Evolutionary conservation across 2,888 invertebrate genomes (phyloP).

Genomic region (Gibbula magus): DNA sequence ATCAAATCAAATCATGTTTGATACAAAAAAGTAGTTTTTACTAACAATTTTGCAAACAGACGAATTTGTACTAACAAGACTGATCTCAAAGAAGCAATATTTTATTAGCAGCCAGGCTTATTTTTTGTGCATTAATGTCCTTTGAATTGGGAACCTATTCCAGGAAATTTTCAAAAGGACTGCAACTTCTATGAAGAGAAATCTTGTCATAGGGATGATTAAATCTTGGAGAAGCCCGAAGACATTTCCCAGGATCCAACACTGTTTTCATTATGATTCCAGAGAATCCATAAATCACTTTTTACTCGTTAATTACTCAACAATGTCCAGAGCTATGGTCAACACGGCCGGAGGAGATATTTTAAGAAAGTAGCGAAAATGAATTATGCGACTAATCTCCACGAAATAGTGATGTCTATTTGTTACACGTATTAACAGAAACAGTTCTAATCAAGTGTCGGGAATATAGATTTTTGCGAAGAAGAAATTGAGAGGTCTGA

Average conservation of each 20-base stretch:
- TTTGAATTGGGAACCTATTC: background rate
- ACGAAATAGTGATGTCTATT: slow-evolving; percentile 10
- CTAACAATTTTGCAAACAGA: too few relatives aligned
- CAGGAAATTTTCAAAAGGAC: background rate
- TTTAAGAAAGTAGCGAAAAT: background rate
- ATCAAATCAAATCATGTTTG: too few relatives aligned
- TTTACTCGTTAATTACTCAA: background rate
- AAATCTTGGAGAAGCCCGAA: background rate
- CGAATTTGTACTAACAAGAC: too few relatives aligned
- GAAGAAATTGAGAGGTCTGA: background rate
- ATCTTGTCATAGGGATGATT: slow-evolving; percentile 3
- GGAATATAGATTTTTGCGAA: slow-evolving; percentile 14
- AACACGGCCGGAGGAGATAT: slow-evolving; percentile 1
- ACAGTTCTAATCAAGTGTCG: slow-evolving; percentile 19
- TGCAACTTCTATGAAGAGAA: background rate
- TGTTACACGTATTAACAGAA: slow-evolving; percentile 5
- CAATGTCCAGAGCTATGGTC: slow-evolving; percentile 12
- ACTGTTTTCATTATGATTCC: background rate
- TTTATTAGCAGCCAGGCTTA: too few relatives aligned
- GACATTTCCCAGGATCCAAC: background rate
- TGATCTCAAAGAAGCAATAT: too few relatives aligned
- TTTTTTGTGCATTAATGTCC: background rate
- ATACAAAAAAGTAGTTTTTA: too few relatives aligned
- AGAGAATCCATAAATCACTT: background rate
- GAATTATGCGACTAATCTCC: slow-evolving; percentile 7